Conservation (phyloP, 2,888 invertebrate genomes). For the Reticulitermes lucifugus region DNA sequence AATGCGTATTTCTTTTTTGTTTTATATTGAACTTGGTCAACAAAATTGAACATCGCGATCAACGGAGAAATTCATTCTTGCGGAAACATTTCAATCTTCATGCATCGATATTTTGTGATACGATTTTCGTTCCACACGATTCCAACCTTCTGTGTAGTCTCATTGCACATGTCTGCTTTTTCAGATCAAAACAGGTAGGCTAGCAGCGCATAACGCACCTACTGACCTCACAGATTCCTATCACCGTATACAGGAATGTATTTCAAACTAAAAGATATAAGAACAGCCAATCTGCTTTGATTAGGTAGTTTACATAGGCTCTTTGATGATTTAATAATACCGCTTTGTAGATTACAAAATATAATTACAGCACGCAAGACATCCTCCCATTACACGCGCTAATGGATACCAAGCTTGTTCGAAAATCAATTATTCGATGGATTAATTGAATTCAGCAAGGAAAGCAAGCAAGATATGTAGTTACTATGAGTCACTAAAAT, state of each 20-base stretch:
- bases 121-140: slow-evolving; percentile 40
- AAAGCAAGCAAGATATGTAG: background rate
- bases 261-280: background rate
- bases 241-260: background rate
- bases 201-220: slow-evolving; percentile 4
- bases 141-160: background rate
- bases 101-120: slow-evolving; percentile 5
- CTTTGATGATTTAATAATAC: background rate
- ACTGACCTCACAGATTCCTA: background rate
- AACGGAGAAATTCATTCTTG: slow-evolving; percentile 9
- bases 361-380: background rate
- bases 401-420: slow-evolving; percentile 5
- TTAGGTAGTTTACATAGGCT: background rate
- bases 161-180: background rate
- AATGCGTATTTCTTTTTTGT: background rate
- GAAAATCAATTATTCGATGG: slow-evolving; percentile 2
- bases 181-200: too few species aligned
- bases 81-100: slow-evolving; percentile 31
- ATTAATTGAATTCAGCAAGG: slow-evolving; percentile 3
- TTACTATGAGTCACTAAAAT: background rate
- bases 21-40: background rate
- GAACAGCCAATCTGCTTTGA: background rate
- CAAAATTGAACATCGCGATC: slow-evolving; percentile 18
- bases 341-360: background rate
- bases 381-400: background rate